Percentiles rank a stretch among this genome's conserved stretches.
Conservation (phyloP, 1,140 invertebrate genomes). For the Calephelis nemesis region DNA sequence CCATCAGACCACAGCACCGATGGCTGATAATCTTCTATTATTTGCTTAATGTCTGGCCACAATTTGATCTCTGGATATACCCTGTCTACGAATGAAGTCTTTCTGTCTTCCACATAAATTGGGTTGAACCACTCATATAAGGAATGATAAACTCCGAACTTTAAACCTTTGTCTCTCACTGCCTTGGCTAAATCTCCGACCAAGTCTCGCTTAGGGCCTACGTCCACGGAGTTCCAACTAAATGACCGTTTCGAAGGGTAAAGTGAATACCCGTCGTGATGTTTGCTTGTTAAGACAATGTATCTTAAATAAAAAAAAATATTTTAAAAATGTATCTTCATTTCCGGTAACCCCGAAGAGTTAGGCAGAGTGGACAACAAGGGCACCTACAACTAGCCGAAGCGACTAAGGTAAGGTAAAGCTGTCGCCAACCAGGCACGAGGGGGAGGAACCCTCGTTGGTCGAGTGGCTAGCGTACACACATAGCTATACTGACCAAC, state of each 20-base stretch:
- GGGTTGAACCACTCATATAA: conserved; percentile 96
- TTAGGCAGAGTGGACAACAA: too few species aligned
- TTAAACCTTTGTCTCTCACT: conserved; percentile 83
- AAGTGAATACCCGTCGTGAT: conserved; percentile 95
- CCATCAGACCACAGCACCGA: conserved; percentile 97
- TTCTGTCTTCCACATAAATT: conserved; percentile 88
- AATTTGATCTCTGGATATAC: conserved; percentile 85
- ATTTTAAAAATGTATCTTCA: not conserved
- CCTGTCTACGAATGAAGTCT: conserved; percentile 82
- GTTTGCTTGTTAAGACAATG: conserved; percentile 94
- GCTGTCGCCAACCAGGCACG: too few species aligned
- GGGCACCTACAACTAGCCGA: too few species aligned
- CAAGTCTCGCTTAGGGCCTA: conserved; percentile 91
- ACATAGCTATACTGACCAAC: too few species aligned
- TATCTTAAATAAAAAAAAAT: conserved; percentile 80
- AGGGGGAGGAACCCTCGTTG: too few species aligned
- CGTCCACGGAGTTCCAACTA: conserved; percentile 94
- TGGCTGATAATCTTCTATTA: conserved; percentile 90
- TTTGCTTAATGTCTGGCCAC: conserved; percentile 86
- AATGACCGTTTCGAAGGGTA: conserved; percentile 93
- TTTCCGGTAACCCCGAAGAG: too few species aligned
- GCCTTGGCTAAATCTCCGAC: conserved; percentile 88
- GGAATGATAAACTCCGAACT: conserved; percentile 94
- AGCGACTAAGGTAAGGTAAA: too few species aligned
- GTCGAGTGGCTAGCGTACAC: too few species aligned